These are phyloP conservation scores for Thamnaconus septentrionalis DNA, from an alignment of 2,113 vertebrate genomes.

Conservation along the genomic window DNA sequence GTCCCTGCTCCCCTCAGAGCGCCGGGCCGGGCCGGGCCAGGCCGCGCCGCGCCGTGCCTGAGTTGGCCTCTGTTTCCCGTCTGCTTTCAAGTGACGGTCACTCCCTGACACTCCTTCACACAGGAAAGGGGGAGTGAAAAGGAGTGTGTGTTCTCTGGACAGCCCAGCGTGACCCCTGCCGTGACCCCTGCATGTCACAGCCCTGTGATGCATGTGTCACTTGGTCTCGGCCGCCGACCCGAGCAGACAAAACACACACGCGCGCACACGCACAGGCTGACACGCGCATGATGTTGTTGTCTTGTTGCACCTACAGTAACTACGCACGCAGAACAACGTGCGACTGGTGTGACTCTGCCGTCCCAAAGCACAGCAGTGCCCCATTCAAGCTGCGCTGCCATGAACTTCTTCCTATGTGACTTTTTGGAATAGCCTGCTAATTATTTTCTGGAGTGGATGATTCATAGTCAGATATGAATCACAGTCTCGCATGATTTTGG, in stretches of 20 bases:
- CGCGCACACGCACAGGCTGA: slow-evolving; percentile 6
- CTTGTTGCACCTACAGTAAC: slow-evolving; percentile 17
- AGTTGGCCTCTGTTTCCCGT: slow-evolving; percentile 73
- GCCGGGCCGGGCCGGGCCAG: background rate
- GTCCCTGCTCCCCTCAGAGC: slow-evolving; percentile 72
- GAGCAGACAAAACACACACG: slow-evolving; percentile 29
- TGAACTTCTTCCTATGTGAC: too few species aligned
- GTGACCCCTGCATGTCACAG: slow-evolving; percentile 74
- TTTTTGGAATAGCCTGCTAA: too few species aligned
- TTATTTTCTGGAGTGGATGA: too few species aligned
- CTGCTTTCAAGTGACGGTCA: slow-evolving; percentile 42
- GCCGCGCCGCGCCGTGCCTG: slow-evolving; percentile 17
- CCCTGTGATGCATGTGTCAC: slow-evolving; percentile 84
- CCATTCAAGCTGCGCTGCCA: too few species aligned
- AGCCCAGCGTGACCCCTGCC: slow-evolving; percentile 50
- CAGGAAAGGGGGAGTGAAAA: slow-evolving; percentile 7
- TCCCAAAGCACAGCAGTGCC: too few species aligned
- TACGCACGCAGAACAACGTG: slow-evolving; percentile 21
- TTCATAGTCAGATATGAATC: too few species aligned
- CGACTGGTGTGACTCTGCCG: slow-evolving; percentile 1
- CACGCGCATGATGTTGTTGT: slow-evolving; percentile 6
- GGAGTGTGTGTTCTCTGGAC: slow-evolving; percentile 31
- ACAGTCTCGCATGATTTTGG: too few species aligned
- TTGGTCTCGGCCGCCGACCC: slow-evolving; percentile 60
- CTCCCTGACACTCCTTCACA: slow-evolving; percentile 42